Percentiles rank a stretch among this genome's conserved stretches.
These are phyloP conservation scores for Apantesis nais DNA, from an alignment of 2,888 invertebrate genomes.

Conservation along the genomic window DNA sequence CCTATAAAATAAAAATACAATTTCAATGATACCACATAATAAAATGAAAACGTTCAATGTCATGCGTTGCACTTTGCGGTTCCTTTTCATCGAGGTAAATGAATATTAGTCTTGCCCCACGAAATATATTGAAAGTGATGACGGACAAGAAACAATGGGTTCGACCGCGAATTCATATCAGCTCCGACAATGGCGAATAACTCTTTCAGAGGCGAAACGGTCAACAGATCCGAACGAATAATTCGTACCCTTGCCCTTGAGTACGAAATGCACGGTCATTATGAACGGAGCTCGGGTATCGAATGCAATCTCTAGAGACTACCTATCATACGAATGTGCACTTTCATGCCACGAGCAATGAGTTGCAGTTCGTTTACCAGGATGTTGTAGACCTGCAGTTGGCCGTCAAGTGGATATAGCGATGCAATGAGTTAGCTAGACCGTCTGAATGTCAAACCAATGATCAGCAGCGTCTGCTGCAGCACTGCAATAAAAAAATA, in stretches of 20 bases:
- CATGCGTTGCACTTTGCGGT: slow-evolving; percentile 55
- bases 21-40: slow-evolving; percentile 41
- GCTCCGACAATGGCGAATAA: slow-evolving; percentile 56
- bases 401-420: slow-evolving; percentile 58
- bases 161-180: slow-evolving; percentile 61
- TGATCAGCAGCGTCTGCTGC: slow-evolving; percentile 78
- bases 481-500: slow-evolving; percentile 81
- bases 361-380: slow-evolving; percentile 50
- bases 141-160: slow-evolving; percentile 61
- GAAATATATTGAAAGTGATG: slow-evolving; percentile 56
- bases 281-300: slow-evolving; percentile 66
- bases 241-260: slow-evolving; percentile 81
- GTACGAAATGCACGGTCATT: slow-evolving; percentile 77
- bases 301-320: slow-evolving; percentile 61
- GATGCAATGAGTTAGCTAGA: slow-evolving; percentile 82
- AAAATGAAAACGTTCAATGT: slow-evolving; percentile 49
- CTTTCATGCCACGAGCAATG: slow-evolving; percentile 40
- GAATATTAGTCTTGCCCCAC: slow-evolving; percentile 46
- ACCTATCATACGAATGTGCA: slow-evolving; percentile 40
- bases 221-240: slow-evolving; percentile 69
- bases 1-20: slow-evolving; percentile 40
- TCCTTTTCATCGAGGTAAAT: slow-evolving; percentile 59
- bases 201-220: slow-evolving; percentile 64
- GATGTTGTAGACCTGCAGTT: slow-evolving; percentile 46
- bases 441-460: slow-evolving; percentile 85